Conservation (phyloP, 2,797 vertebrate genomes). For the Strix occidentalis region DNA sequence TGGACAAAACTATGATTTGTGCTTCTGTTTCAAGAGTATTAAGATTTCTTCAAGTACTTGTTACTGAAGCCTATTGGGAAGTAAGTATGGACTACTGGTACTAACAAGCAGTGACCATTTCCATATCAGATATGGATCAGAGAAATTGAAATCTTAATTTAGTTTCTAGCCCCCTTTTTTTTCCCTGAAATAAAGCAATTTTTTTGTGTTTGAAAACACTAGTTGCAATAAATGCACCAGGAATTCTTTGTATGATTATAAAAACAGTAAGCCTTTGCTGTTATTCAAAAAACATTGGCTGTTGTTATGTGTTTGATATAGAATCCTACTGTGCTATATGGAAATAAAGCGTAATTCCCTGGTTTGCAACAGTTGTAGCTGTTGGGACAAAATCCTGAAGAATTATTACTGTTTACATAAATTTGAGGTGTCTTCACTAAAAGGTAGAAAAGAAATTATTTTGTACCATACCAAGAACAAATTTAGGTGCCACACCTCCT, state of each 20-base stretch:
- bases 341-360: background rate
- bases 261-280: background rate
- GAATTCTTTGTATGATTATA: background rate
- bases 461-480: background rate
- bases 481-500: background rate
- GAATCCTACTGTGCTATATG: background rate
- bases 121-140: rapidly evolving
- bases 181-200: background rate
- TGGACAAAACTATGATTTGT: background rate
- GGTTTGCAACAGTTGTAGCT: background rate
- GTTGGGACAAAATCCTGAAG: background rate
- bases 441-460: background rate
- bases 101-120: background rate
- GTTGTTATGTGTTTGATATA: background rate
- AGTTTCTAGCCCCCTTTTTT: background rate
- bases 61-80: background rate
- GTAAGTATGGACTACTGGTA: background rate
- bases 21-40: background rate
- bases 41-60: background rate
- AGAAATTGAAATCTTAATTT: background rate
- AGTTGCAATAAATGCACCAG: background rate
- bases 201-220: background rate
- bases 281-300: background rate
- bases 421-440: background rate
- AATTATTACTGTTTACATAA: background rate